phyloP scores from a whole-genome alignment of 2,888 invertebrate species.

The Patella depressa region DNA sequence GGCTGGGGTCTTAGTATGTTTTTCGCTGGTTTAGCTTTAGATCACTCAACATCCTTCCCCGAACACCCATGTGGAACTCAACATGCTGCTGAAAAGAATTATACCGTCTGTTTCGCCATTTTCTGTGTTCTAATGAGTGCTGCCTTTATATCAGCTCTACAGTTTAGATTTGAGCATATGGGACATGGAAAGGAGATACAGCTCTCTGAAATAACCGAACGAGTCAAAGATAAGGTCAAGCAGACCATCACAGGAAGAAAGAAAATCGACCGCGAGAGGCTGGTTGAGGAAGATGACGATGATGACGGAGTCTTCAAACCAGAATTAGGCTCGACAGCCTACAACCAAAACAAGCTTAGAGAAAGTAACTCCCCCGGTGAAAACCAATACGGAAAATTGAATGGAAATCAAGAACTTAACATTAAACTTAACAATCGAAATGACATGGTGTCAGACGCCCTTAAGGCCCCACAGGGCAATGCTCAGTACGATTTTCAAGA shows the following conservation, averaged over 20 bases:
- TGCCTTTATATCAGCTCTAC: constrained; percentile 91
- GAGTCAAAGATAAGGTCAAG: constrained; percentile 60
- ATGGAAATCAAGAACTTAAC: constrained; percentile 39
- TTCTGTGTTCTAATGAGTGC: constrained; percentile 97
- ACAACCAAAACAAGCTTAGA: constrained; percentile 14
- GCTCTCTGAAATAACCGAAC: constrained; percentile 56
- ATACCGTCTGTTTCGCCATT: constrained; percentile 97
- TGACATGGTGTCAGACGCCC: constrained; percentile 63
- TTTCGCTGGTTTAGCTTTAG: constrained; percentile 87
- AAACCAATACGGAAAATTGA: constrained; percentile 7
- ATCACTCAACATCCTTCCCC: constrained; percentile 96
- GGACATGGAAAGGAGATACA: constrained; percentile 49
- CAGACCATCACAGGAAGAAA: constrained; percentile 51
- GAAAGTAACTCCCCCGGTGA: constrained; percentile 1
- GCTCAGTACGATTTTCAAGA: constrained; percentile 24
- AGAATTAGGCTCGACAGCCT: constrained; percentile 19
- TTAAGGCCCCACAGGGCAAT: constrained; percentile 48
- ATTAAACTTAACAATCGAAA: constrained; percentile 70
- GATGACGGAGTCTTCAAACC: constrained; percentile 44
- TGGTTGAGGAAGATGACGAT: constrained; percentile 58
- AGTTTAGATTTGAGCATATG: constrained; percentile 77
- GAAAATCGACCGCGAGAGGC: constrained; percentile 48
- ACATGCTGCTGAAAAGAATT: constrained; percentile 93
- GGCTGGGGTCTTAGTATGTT: constrained; percentile 99
- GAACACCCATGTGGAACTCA: constrained; percentile 88